A percentile compares a stretch with the other conserved stretches of the same genome.
These are phyloP conservation scores for Tortricodes alternella DNA, from an alignment of 2,888 invertebrate species.

Conservation along the genomic window DNA sequence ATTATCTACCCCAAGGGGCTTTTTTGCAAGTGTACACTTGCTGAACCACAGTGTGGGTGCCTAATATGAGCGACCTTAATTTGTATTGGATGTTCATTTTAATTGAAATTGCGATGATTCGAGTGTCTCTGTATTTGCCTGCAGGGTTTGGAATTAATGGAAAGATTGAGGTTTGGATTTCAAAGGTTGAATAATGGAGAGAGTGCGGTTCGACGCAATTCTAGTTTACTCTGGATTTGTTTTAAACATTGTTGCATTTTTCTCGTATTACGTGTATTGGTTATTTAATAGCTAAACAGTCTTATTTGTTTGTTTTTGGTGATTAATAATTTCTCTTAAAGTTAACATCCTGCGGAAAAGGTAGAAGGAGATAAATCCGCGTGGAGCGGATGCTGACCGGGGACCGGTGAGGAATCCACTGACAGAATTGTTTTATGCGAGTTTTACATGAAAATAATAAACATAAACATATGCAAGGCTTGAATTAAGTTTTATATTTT, in stretches of 20 bases:
- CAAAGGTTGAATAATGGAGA: not conserved
- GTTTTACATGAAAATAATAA: not conserved
- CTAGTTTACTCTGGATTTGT: not conserved
- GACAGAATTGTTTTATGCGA: slow-evolving; percentile 6
- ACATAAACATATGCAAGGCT: no score
- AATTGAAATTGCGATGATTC: slow-evolving; percentile 19
- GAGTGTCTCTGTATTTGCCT: not conserved
- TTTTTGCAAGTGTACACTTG: slow-evolving; percentile 22
- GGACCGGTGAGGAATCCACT: not conserved
- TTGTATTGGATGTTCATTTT: slow-evolving; percentile 22
- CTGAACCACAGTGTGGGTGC: slow-evolving; percentile 7
- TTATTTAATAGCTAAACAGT: not conserved
- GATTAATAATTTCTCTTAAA: slow-evolving; percentile 1
- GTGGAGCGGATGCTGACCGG: not conserved
- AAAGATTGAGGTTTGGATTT: not conserved
- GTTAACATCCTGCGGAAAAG: not conserved
- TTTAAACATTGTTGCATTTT: not conserved
- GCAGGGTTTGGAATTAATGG: not conserved
- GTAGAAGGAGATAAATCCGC: slow-evolving; percentile 11
- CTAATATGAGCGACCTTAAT: slow-evolving; percentile 18
- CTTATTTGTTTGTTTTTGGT: not conserved
- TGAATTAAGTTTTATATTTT: no score
- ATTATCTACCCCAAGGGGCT: slow-evolving; percentile 23
- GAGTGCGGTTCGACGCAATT: not conserved
- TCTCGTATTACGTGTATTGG: not conserved